Percentiles rank a stretch among this genome's conserved stretches.
Conservation (phyloP, 2,888 invertebrate genomes). For the Aquatica leii region DNA sequence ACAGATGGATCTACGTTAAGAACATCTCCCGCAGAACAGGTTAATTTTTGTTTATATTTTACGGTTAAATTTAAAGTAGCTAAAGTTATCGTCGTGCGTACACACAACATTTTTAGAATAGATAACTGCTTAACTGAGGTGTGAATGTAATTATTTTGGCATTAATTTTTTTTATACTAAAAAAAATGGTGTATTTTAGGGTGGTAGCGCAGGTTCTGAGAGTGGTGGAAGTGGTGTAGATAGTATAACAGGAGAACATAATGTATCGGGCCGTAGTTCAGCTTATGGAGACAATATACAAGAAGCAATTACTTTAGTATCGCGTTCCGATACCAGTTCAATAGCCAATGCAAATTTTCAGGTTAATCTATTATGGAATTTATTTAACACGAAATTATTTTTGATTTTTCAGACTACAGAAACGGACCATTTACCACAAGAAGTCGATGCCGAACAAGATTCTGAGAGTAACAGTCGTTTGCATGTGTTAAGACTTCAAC, state of each 20-base stretch:
- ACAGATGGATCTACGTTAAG: slow-evolving; percentile 93
- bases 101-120: no score
- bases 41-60: slow-evolving; percentile 42
- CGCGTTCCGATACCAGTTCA: slow-evolving; percentile 67
- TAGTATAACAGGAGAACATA: slow-evolving; percentile 85
- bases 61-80: no score
- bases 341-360: slow-evolving; percentile 61
- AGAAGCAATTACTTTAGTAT: slow-evolving; percentile 63
- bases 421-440: slow-evolving; percentile 49
- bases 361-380: slow-evolving; percentile 47
- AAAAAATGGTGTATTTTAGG: slow-evolving; percentile 39
- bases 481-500: slow-evolving; percentile 73
- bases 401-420: slow-evolving; percentile 44
- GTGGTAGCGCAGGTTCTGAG: slow-evolving; percentile 75
- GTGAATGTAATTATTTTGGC: not conserved
- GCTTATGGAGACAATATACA: slow-evolving; percentile 82
- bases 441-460: slow-evolving; percentile 53
- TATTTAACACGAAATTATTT: not conserved
- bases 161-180: not conserved
- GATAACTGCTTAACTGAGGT: no score
- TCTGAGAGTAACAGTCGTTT: slow-evolving; percentile 62
- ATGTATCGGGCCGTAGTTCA: slow-evolving; percentile 91
- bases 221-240: slow-evolving; percentile 93
- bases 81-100: no score
- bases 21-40: slow-evolving; percentile 83